Evolutionary conservation across 2,888 invertebrate genomes (phyloP), one percentile per base, ranked within the genome.

Genomic region (Sepioteuthis lessoniana): DNA sequence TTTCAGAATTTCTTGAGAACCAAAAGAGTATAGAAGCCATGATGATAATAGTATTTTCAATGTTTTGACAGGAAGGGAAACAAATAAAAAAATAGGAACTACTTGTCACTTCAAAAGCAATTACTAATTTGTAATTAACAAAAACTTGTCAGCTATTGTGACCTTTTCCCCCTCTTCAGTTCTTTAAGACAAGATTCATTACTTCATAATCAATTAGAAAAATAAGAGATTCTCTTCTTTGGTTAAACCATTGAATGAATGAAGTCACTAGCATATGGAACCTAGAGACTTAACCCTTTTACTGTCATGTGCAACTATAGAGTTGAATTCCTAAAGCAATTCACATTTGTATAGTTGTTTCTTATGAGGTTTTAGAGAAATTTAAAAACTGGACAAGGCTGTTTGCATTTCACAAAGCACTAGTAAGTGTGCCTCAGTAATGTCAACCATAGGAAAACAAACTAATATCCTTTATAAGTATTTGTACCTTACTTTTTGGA

Each of bases 101-200:
- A 16, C n/a, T 76, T n/a, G n/a, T 76, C 76, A 76, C 16, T n/a
- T 76, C 76, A 76, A n/a, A n/a, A 13, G 35, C 76, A 76, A 76
- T 76, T 76, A 25, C 35, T 76, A 76, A 76, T 76, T 76, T 76
- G 76, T 76, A 76, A 76, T 76, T 76, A 76, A 76, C 76, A 76
- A 76, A 55, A 76, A 76, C 35, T 76, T 76, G 76, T 76, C 76
- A 76, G 76, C 35, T 35, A 76, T 76, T 76, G 16, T 76, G n/a
- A 76, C 76, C 76, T 55, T 55, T n/a, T 76, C n/a, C n/a, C n/a
- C n/a, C 76, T 35, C 35, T 76, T 76, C 35, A 35, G n/a, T 76
- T 76, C 76, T 76, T 76, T 76, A 13, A 76, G 16, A n/a, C n/a
- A 76, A 76, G 35, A 76, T 76, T n/a, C 76, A 76, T 76, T 76